Conservation (phyloP, 2,797 vertebrate genomes). For the Alca torda region DNA sequence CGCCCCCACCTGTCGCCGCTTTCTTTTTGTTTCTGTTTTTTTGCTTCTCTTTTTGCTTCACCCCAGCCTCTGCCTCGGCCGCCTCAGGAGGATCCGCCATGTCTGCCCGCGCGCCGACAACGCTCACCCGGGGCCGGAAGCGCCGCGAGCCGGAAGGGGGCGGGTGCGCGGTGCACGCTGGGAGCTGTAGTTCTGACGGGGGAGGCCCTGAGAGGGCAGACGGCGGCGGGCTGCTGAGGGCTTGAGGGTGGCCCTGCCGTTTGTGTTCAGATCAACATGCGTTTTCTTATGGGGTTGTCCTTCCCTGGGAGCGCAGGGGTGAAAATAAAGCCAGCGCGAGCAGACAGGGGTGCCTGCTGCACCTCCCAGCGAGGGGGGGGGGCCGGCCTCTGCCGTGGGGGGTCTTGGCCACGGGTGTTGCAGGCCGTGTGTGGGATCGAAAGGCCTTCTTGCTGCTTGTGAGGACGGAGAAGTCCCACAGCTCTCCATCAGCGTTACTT, state of each 20-base stretch:
- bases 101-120: accelerated
- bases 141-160: not conserved
- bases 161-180: not conserved
- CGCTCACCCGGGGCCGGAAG: not conserved
- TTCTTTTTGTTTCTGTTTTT: not conserved
- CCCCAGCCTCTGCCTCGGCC: accelerated
- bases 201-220: not conserved
- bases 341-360: no score
- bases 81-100: not conserved
- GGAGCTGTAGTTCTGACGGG: not conserved
- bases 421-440: accelerated
- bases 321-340: not conserved
- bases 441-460: not conserved
- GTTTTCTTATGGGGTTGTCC: not conserved
- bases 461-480: not conserved
- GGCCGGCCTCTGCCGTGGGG: no score
- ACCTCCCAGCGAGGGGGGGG: no score
- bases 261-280: accelerated
- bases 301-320: not conserved
- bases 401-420: accelerated
- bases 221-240: accelerated
- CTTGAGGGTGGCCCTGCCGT: accelerated
- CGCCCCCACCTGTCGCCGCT: not conserved
- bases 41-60: not conserved
- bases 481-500: not conserved